Base-by-base conservation (phyloP, 2,888 invertebrate species). In the Aphrophora alni region DNA sequence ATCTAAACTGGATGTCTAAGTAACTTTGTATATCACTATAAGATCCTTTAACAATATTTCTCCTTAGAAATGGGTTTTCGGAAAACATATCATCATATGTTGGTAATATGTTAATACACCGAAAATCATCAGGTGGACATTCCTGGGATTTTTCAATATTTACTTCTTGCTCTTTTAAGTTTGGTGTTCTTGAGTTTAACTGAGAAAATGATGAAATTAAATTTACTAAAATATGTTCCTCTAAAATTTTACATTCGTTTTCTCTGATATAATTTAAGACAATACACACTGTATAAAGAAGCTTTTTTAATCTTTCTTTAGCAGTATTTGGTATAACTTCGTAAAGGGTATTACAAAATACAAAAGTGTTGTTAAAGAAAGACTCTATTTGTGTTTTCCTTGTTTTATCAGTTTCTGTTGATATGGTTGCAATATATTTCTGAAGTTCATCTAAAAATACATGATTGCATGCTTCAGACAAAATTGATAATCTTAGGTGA, bases 1-100 rank as follows among this genome's bases (percentile, higher is more conserved):
- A 89, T 51, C 93, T 90, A 86, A 95, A 95, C 84, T 96, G 96
- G n/a, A 93, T 89, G 85, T 95, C 94, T 27, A 97, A 88, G 86
- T 97, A 97, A 85, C 95, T 92, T 72, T 93, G 90, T 0, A 93
- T 89, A 85, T 90, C 90, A 0, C 89, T 86, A 87, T 94, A 96
- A 0, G 90, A 89, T 21, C 94, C 94, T 70, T 90, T 87, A 0
- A 91, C 87, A 78, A 92, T 90, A 86, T 93, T 93, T 0, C 91
- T 90, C 21, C 91, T 88, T 25, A 92, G 84, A 86, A 90, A 92
- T 0, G 89, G 88, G 7, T 85, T 82, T n/a, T 87, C 84, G 26
- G 90, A 84, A 38, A 88, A 85, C 84, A 90, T 78, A 83, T 90
- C 90, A 17, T 87, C 87, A 8, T 33, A 33, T 8, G 33, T 33